Conservation (phyloP, 2,888 invertebrate species). For the Papilio elwesi region DNA sequence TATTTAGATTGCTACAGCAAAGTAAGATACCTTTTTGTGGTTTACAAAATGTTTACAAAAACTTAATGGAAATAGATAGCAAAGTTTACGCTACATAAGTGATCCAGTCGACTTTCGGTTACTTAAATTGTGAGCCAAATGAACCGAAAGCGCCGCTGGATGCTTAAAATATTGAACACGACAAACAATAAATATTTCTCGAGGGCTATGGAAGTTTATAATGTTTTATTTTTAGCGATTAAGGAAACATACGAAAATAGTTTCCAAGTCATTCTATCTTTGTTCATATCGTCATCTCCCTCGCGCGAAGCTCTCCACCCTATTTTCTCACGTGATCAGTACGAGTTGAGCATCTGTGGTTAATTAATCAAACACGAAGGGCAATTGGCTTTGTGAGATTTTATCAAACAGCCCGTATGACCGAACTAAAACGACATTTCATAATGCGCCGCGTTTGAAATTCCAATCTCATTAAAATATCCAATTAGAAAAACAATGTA, state of each 20-base stretch:
- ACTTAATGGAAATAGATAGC: constrained; percentile 18
- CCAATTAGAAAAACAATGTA: constrained; percentile 18
- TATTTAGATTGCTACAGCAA: neutral
- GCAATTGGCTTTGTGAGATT: constrained; percentile 44
- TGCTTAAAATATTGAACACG: constrained; percentile 30
- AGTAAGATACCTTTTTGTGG: neutral
- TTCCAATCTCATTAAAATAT: constrained; percentile 15
- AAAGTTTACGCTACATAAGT: constrained; percentile 27
- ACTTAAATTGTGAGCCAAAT: constrained; percentile 24
- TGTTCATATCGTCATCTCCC: constrained; percentile 57
- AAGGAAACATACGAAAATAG: constrained; percentile 46
- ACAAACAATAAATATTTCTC: constrained; percentile 28
- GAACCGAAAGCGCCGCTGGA: neutral
- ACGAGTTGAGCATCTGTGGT: constrained; percentile 64
- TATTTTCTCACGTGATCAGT: constrained; percentile 72
- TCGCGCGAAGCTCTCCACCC: constrained; percentile 53
- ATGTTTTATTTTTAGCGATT: constrained; percentile 28
- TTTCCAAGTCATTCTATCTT: constrained; percentile 46
- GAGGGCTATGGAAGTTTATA: constrained; percentile 15
- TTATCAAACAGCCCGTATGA: constrained; percentile 36
- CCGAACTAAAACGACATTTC: constrained; percentile 13
- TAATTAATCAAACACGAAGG: constrained; percentile 66
- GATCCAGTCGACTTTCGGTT: constrained; percentile 22
- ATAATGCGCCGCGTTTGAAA: neutral
- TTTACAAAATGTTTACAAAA: constrained; percentile 11